Evolutionary conservation across 2,888 invertebrate genomes (phyloP), one percentile per base, ranked within the genome.

Genomic region (Pocota personata): DNA sequence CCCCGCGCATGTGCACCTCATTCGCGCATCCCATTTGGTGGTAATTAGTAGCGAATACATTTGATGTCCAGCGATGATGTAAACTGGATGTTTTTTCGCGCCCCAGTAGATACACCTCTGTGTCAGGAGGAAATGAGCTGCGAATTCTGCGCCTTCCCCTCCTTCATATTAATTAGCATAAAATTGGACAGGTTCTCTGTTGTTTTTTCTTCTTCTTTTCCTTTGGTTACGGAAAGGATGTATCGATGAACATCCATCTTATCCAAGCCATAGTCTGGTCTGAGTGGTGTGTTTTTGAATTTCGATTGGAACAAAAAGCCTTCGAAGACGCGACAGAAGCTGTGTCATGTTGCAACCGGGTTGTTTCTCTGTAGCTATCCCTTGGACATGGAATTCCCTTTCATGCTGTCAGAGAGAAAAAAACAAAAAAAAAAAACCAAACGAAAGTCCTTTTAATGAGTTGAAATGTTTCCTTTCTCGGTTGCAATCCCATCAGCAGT

Each of bases 1-100:
- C 16, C 21, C 43, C 21, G 37, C 48, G 64, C 64, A 76, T 69
- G 82, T 71, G 76, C 69, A 76, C 57, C 77, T 50, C 80, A 80
- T 82, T 77, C 77, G 27, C 77, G 27, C 43, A 58, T 69, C 69
- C 71, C 57, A 75, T 78, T 75, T 75, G 72, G 64, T 82, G 84
- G 87, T 87, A 88, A 88, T 88, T 88, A 88, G 84, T 79, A 82
- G 69, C 87, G 50, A 76, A 86, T 84, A 82, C 83, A 82, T 66
- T 87, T 88, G 77, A 88, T 87, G 82, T 87, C 60, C 84, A 72
- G 76, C 60, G 66, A 87, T 84, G 84, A 82, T 88, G 88, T 88
- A 87, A 87, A 88, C 62, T 76, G 84, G 76, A 87, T 88, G 88
- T 87, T 88, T 87, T 76, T 84, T 84, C 87, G 64, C 82, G 76